Percentiles rank a stretch among this genome's conserved stretches.
phyloP scores from a whole-genome alignment of 2,797 vertebrate species.

The Bradypus variegatus region DNA sequence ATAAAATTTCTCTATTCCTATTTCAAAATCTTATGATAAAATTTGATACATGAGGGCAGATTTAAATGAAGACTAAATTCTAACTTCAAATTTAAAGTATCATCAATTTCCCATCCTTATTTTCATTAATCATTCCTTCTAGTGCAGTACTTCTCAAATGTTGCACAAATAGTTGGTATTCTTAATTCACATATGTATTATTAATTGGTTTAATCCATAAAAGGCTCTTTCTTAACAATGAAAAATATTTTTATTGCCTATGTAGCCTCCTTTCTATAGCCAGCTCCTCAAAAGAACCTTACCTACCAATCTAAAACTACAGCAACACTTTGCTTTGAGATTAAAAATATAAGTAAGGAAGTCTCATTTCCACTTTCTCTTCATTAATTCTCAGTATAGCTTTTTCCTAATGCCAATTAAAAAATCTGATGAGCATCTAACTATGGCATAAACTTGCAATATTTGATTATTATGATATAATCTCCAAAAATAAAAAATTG shows the following conservation, averaged over 20 bases:
- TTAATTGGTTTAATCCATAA: conserved; percentile 31
- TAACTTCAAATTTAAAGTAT: conserved; percentile 12
- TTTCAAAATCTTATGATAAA: neutral
- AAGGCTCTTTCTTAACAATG: conserved; percentile 33
- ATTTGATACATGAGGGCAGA: conserved; percentile 20
- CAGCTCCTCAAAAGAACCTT: conserved; percentile 36
- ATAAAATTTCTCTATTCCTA: neutral
- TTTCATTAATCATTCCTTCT: neutral
- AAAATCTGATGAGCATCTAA: conserved; percentile 31
- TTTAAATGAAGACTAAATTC: neutral
- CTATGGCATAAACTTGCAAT: conserved; percentile 29
- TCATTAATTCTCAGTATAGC: conserved; percentile 5
- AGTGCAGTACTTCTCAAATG: neutral
- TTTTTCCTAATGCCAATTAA: conserved; percentile 42
- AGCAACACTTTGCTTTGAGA: conserved; percentile 22
- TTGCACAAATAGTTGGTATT: conserved; percentile 4
- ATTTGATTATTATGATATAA: conserved; percentile 19
- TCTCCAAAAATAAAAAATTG: conserved; percentile 35
- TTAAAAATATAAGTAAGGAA: conserved; percentile 33
- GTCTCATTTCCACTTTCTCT: conserved; percentile 37
- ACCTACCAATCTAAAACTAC: conserved; percentile 40
- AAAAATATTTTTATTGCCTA: conserved; percentile 47
- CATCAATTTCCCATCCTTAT: neutral
- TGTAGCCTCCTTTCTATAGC: conserved; percentile 16
- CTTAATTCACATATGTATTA: conserved; percentile 32